Conservation (phyloP, 2,113 vertebrate genomes). For the Trinectes maculatus region DNA sequence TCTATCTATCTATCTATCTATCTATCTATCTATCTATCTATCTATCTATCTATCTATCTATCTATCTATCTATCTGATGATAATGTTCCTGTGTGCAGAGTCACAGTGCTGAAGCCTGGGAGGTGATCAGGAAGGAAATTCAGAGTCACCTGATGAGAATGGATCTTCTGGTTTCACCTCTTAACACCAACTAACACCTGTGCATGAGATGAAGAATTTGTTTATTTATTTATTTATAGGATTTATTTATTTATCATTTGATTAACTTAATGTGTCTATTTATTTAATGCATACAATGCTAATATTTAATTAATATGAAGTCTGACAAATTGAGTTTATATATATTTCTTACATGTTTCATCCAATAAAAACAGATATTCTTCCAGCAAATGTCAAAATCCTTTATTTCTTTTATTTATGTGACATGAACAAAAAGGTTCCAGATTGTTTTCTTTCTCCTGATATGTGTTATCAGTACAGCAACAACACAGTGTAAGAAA, state of each 20-base stretch:
- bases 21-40: not conserved
- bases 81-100: conserved; percentile 46
- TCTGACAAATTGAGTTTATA: not conserved
- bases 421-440: not conserved
- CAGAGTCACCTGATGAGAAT: conserved; percentile 42
- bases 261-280: not conserved
- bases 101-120: conserved; percentile 67
- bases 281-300: too few species aligned
- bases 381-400: not conserved
- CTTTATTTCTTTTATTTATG: conserved; percentile 23
- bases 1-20: not conserved
- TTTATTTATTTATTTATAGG: conserved; percentile 1
- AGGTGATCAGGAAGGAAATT: conserved; percentile 66
- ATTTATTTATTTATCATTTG: not conserved
- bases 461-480: too few species aligned
- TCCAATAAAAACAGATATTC: conserved; percentile 8
- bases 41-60: too few species aligned
- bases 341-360: not conserved
- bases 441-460: not conserved
- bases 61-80: too few species aligned
- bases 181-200: not conserved
- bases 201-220: not conserved
- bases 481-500: too few species aligned
- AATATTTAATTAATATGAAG: not conserved
- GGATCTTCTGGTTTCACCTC: conserved; percentile 45